Evolutionary conservation across 2,113 vertebrate species (phyloP).

Genomic region (Entosphenus tridentatus): DNA sequence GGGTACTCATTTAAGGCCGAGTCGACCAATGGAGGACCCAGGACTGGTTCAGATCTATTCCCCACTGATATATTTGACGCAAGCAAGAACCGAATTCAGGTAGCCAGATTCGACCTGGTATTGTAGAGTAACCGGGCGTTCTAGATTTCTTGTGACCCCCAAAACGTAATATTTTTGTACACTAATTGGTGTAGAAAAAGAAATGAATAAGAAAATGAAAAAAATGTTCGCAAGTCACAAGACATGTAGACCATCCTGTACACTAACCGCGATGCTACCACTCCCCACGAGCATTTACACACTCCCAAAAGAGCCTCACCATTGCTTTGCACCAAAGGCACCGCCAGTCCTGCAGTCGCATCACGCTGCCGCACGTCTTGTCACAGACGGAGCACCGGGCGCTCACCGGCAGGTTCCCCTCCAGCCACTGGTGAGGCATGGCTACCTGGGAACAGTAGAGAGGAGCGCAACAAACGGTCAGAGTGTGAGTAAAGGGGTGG

Average conservation of each 20-base stretch:
- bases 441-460: constrained; percentile 35
- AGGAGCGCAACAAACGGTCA: not conserved
- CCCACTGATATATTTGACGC: no score
- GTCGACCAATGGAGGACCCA: no score
- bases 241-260: no score
- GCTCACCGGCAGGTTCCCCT: constrained; percentile 85
- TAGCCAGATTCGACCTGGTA: no score
- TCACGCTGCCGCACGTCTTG: constrained; percentile 86
- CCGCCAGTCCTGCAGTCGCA: constrained; percentile 86
- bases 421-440: constrained; percentile 96
- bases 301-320: constrained; percentile 25
- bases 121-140: no score
- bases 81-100: no score
- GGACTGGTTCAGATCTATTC: no score
- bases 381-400: constrained; percentile 91
- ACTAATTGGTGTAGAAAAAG: constrained; percentile 7
- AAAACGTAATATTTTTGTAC: constrained; percentile 4
- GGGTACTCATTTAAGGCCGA: no score
- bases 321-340: constrained; percentile 98
- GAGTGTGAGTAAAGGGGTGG: no score
- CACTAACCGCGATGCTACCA: no score
- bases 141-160: no score
- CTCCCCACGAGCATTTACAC: no score
- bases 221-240: not conserved
- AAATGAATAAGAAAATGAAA: not conserved